phyloP scores from a whole-genome alignment of 1,140 invertebrate species.

The Diorhabda carinulata region DNA sequence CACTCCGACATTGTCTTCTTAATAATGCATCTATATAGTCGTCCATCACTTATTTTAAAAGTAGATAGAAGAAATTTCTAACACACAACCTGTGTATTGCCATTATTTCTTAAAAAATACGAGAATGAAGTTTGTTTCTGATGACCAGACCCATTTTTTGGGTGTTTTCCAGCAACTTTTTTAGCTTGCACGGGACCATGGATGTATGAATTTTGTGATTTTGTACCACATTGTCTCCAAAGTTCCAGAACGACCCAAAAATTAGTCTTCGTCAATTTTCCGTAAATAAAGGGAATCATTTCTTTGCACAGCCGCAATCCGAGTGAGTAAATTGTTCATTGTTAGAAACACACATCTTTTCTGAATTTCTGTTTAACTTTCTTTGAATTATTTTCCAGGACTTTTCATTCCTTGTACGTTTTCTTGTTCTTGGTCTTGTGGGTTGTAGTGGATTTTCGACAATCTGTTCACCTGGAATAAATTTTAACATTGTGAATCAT shows the following conservation, averaged over 20 bases:
- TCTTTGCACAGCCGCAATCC: background rate
- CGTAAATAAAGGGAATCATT: background rate
- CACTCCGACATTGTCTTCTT: constrained; percentile 11
- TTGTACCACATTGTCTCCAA: background rate
- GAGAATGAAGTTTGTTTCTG: background rate
- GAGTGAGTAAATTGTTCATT: background rate
- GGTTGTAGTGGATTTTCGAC: no score
- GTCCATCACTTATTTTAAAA: constrained; percentile 22
- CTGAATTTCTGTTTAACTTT: background rate
- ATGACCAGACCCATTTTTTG: constrained; percentile 8
- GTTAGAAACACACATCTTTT: background rate
- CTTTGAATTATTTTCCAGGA: background rate
- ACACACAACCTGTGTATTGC: constrained; percentile 10
- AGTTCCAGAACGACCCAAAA: background rate
- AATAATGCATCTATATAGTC: constrained; percentile 9
- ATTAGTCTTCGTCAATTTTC: background rate
- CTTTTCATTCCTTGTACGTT: background rate
- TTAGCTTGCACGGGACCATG: background rate
- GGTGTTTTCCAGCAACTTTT: background rate
- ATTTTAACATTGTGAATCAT: no score
- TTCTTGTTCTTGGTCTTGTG: no score
- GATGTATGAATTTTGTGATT: background rate
- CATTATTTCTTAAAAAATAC: background rate
- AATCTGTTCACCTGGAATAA: no score
- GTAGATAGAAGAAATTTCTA: constrained; percentile 21